phyloP scores from a whole-genome alignment of 2,888 invertebrate genomes.

The Apodemia mormo region DNA sequence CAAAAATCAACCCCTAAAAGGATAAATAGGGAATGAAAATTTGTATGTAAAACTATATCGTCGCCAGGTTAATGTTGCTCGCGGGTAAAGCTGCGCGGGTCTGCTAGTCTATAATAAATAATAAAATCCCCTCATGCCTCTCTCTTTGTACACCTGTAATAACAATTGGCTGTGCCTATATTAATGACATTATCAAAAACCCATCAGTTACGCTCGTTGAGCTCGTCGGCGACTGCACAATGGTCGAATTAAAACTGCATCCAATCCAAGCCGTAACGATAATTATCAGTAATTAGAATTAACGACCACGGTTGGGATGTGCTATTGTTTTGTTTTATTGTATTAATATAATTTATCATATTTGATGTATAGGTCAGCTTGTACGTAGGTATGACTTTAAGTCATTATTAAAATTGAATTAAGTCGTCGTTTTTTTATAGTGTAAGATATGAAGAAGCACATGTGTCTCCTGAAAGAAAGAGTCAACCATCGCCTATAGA shows the following conservation, averaged over 20 bases:
- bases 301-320: constrained; percentile 43
- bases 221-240: constrained; percentile 49
- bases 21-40: no score
- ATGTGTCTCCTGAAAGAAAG: no score
- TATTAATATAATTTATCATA: constrained; percentile 1
- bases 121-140: neutral
- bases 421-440: no score
- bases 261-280: constrained; percentile 54
- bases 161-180: constrained; percentile 47
- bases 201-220: constrained; percentile 69
- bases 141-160: constrained; percentile 24
- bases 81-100: no score
- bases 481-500: no score
- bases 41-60: no score
- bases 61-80: no score
- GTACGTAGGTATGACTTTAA: no score
- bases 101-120: neutral
- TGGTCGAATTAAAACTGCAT: constrained; percentile 75
- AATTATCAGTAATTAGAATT: constrained; percentile 72
- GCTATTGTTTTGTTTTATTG: constrained; percentile 29
- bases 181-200: constrained; percentile 72
- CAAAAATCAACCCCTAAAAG: no score
- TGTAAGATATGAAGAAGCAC: no score
- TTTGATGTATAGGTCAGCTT: neutral
- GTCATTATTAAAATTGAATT: no score